phyloP scores from a whole-genome alignment of 2,113 vertebrate species.

The Pseudorasbora parva region DNA sequence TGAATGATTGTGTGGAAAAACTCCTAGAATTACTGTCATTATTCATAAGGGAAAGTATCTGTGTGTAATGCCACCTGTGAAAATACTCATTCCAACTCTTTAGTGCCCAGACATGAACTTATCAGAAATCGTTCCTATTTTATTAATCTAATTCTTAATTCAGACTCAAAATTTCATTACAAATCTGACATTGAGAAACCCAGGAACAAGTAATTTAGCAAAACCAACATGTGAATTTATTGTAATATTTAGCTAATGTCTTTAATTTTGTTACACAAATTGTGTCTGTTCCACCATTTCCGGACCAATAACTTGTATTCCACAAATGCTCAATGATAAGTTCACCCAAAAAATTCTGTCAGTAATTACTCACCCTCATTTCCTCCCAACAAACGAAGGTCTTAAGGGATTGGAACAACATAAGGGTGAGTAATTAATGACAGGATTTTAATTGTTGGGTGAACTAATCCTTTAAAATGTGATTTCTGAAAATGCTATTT shows the following conservation, averaged over 20 bases:
- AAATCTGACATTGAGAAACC: neutral
- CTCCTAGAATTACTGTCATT: conserved; percentile 3
- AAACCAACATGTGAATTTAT: neutral
- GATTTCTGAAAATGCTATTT: neutral
- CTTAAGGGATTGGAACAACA: too few species aligned
- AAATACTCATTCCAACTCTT: conserved; percentile 34
- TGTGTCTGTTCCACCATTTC: neutral
- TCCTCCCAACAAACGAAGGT: too few species aligned
- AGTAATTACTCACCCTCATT: too few species aligned
- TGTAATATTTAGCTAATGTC: neutral
- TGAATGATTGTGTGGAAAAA: conserved; percentile 27
- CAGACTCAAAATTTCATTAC: neutral
- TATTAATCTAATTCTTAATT: neutral
- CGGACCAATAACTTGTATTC: neutral
- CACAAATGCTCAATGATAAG: neutral
- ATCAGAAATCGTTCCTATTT: neutral
- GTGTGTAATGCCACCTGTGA: conserved; percentile 43
- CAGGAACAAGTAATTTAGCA: neutral
- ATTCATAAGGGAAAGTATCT: neutral
- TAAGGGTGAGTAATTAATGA: too few species aligned
- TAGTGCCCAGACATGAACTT: neutral
- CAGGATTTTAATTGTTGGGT: too few species aligned
- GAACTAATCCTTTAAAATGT: too few species aligned
- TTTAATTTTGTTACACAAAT: neutral
- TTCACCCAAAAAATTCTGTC: too few species aligned